Conservation (phyloP, 1,140 invertebrate genomes). For the Bombus haemorrhoidalis region DNA sequence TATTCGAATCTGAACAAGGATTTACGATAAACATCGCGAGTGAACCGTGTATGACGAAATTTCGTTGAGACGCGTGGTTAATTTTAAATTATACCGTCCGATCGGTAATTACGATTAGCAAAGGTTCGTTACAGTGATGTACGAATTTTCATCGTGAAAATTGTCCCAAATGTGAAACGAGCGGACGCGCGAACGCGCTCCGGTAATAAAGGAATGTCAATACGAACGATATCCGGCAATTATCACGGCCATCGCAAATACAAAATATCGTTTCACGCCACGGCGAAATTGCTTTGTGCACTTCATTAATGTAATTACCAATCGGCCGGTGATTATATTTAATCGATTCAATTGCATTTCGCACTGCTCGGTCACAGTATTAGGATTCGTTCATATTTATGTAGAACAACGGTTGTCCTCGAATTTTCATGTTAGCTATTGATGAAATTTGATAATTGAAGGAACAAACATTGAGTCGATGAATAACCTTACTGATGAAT, state of each 20-base stretch:
- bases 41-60: neutral
- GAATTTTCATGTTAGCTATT: neutral
- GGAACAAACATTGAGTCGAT: no score
- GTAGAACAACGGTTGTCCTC: no score
- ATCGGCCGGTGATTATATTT: conserved; percentile 46
- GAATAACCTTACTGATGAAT: no score
- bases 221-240: conserved; percentile 40
- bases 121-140: conserved; percentile 14
- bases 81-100: conserved; percentile 20
- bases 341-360: conserved; percentile 43
- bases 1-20: neutral
- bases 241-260: conserved; percentile 27
- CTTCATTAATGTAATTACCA: conserved; percentile 52
- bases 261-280: conserved; percentile 29
- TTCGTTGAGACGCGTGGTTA: conserved; percentile 12
- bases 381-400: neutral
- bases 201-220: conserved; percentile 41
- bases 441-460: neutral
- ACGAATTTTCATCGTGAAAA: conserved; percentile 14
- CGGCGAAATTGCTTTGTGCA: conserved; percentile 36
- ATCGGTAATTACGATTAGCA: neutral
- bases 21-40: neutral
- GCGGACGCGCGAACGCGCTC: neutral
- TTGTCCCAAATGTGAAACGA: neutral
- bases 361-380: neutral